Evolutionary conservation across 2,888 invertebrate genomes (phyloP), one percentile per base, ranked within the genome.

Genomic region (Synanthedon formicaeformis): DNA sequence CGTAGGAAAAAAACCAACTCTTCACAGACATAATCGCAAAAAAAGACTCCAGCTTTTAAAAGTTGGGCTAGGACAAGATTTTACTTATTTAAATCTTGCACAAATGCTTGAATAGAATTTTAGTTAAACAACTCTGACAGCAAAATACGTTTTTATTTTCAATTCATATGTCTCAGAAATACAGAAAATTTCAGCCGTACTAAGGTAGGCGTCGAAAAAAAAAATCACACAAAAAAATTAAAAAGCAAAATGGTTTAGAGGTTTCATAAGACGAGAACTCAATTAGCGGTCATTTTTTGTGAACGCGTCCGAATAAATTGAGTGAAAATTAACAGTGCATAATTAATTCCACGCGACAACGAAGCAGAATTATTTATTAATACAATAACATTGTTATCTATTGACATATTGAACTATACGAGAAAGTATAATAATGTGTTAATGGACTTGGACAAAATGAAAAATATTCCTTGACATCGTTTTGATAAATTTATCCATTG

Each of bases 311-410:
- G 55, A 66, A 62, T 58, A 62, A 58, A 58, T 57, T 59, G 52
- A 58, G 57, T 53, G 60, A 64, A 58, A 60, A 62, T 61, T 59
- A 58, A 51, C 56, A 56, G 57, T 56, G 62, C 64, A 60, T 65
- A 67, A 71, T 68, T 67, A 67, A 73, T 63, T 63, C 61, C 62
- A 64, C 58, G 58, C 55, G 57, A 61, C 61, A 61, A 51, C 54
- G 57, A 55, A 51, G 55, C 55, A 55, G 49, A 62, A 59, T 55
- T 58, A 58, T 59, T 65, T 69, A 58, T 16, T 52, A 53, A 48
- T 52, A 73, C 71, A 76, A 74, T 73, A 75, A 81, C 73, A 78
- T 75, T 78, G 75, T 78, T 80, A 81, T 81, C 78, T 57, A 55
- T 58, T 66, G 71, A 72, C 73, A 63, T 69, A 70, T 70, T 74